Percentiles rank a stretch among this genome's conserved stretches.
phyloP scores from a whole-genome alignment of 2,797 vertebrate species.

The Microctenopoma steveboyesi region DNA sequence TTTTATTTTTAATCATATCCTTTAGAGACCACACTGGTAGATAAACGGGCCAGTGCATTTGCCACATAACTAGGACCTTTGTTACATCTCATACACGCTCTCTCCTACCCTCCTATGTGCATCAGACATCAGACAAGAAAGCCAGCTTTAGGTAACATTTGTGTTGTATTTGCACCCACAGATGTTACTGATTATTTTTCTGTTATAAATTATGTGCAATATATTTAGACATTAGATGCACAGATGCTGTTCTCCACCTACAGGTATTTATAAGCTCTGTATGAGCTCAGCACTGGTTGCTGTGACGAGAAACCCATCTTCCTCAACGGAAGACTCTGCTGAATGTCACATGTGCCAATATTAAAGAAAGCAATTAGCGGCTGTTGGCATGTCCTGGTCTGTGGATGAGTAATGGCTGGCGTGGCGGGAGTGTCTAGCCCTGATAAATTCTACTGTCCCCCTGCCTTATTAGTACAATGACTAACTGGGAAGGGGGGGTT shows the following conservation, averaged over 20 bases:
- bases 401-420: constrained; percentile 84
- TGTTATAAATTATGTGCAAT: not conserved
- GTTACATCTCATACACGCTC: too few relatives aligned
- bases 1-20: too few relatives aligned
- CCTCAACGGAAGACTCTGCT: constrained; percentile 28
- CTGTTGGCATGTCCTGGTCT: constrained; percentile 72
- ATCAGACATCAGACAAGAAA: too few relatives aligned
- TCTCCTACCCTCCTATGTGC: too few relatives aligned
- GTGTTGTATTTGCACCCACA: not conserved
- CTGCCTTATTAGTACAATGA: constrained; percentile 79
- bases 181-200: not conserved
- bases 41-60: too few relatives aligned
- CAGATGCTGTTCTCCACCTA: not conserved
- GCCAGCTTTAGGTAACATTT: not conserved
- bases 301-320: constrained; percentile 10
- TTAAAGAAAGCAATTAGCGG: constrained; percentile 83
- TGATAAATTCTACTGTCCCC: constrained; percentile 81
- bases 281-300: not conserved
- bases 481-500: constrained; percentile 37
- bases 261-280: constrained; percentile 7
- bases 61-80: too few relatives aligned
- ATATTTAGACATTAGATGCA: not conserved
- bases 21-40: too few relatives aligned
- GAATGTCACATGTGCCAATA: constrained; percentile 76
- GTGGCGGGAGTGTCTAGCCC: constrained; percentile 75